Evolutionary conservation across 1,140 invertebrate genomes (phyloP).

Genomic region (Leucophenga varia): DNA sequence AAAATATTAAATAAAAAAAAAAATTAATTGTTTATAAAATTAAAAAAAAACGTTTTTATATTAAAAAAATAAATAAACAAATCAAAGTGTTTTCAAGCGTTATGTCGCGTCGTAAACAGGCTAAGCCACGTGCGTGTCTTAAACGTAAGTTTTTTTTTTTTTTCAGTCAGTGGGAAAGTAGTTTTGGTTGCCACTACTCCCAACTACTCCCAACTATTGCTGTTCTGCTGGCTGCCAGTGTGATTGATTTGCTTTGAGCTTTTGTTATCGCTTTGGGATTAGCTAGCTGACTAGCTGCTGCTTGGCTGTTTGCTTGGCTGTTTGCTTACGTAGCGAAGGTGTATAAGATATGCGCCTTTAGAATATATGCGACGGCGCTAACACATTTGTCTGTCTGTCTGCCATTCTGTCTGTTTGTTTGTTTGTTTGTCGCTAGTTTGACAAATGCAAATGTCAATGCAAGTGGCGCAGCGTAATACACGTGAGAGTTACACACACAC

Average conservation of each 20-base stretch:
- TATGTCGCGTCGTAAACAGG: constrained; percentile 53
- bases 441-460: constrained; percentile 4
- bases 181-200: not conserved
- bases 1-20: too few relatives aligned
- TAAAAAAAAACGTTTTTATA: not conserved
- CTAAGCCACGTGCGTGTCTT: constrained; percentile 50
- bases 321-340: too few relatives aligned
- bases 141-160: constrained; percentile 56
- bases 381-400: too few relatives aligned
- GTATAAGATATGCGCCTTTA: too few relatives aligned
- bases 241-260: constrained; percentile 3
- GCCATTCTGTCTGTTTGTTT: too few relatives aligned
- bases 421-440: not conserved
- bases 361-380: too few relatives aligned
- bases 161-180: too few relatives aligned
- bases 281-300: not conserved
- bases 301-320: not conserved
- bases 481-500: not conserved
- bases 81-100: too few relatives aligned
- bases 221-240: constrained; percentile 2
- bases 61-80: not conserved
- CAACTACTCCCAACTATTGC: not conserved
- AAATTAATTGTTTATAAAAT: too few relatives aligned
- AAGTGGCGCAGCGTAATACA: constrained; percentile 5
- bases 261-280: not conserved